These are phyloP conservation scores for Oligia fasciuncula DNA, from an alignment of 2,888 invertebrate species.

Conservation along the genomic window DNA sequence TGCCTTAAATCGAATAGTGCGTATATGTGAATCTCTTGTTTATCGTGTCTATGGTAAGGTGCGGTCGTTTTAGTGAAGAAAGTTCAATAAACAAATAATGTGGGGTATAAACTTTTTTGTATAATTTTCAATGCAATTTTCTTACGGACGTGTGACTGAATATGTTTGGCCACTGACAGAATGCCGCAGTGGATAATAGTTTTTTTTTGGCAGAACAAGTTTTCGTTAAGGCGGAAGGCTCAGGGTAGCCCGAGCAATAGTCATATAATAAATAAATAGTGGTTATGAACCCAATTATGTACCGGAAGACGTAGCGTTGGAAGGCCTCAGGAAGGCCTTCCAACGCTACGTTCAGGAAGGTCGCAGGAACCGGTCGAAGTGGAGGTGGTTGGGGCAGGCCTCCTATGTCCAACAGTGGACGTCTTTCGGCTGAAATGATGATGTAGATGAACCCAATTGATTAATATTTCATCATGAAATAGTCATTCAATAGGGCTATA, in stretches of 20 bases:
- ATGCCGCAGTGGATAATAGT: neutral
- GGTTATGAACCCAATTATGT: too few relatives aligned
- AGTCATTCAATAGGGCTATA: neutral
- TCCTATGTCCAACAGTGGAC: too few relatives aligned
- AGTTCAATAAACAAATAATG: neutral
- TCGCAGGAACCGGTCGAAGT: too few relatives aligned
- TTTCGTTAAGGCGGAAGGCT: neutral
- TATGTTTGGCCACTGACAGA: neutral
- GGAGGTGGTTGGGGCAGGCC: too few relatives aligned
- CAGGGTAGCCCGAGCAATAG: neutral
- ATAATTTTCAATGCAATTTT: neutral
- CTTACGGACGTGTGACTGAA: neutral
- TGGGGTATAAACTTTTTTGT: neutral
- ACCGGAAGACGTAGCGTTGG: too few relatives aligned
- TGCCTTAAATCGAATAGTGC: conserved; percentile 64
- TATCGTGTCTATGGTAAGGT: conserved; percentile 26
- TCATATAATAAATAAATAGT: too few relatives aligned
- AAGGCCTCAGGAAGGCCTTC: too few relatives aligned
- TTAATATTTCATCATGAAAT: too few relatives aligned
- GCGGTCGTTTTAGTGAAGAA: conserved; percentile 33
- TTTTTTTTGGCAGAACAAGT: neutral
- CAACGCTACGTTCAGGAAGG: too few relatives aligned
- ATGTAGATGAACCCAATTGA: too few relatives aligned
- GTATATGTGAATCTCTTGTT: conserved; percentile 68
- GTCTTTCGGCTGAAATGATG: too few relatives aligned